Evolutionary conservation across 2,888 invertebrate genomes (phyloP).

Genomic region (Podabrus alpinus): DNA sequence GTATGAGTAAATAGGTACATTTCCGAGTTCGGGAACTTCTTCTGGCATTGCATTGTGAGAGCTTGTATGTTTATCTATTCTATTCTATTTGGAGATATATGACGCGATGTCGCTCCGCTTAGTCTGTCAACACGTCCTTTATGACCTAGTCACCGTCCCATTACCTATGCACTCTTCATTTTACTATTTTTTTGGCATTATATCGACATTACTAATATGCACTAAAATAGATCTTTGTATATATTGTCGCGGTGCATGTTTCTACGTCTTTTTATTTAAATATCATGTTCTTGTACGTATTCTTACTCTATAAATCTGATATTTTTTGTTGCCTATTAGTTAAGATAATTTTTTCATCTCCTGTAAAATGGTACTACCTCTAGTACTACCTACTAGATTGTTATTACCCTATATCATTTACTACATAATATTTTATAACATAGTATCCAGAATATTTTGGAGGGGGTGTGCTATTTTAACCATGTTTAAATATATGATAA

Average conservation of each 20-base stretch:
- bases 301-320: neutral
- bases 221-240: slow-evolving; percentile 39
- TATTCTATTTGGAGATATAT: slow-evolving; percentile 15
- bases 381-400: no score
- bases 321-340: no score
- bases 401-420: no score
- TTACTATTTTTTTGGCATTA: slow-evolving; percentile 42
- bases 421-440: no score
- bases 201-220: slow-evolving; percentile 45
- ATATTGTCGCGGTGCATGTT: neutral
- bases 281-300: neutral
- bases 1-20: neutral
- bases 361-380: no score
- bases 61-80: slow-evolving; percentile 34
- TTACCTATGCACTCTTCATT: slow-evolving; percentile 40
- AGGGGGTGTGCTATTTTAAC: no score
- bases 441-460: no score
- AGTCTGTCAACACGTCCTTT: slow-evolving; percentile 39
- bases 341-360: neutral
- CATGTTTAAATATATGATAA: no score
- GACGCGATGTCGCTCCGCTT: slow-evolving; percentile 38
- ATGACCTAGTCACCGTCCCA: slow-evolving; percentile 40
- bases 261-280: neutral
- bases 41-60: slow-evolving; percentile 22
- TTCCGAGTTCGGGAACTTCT: neutral